These are phyloP conservation scores for Trypoxylus dichotomus DNA, from an alignment of 1,140 invertebrate species.

Conservation along the genomic window DNA sequence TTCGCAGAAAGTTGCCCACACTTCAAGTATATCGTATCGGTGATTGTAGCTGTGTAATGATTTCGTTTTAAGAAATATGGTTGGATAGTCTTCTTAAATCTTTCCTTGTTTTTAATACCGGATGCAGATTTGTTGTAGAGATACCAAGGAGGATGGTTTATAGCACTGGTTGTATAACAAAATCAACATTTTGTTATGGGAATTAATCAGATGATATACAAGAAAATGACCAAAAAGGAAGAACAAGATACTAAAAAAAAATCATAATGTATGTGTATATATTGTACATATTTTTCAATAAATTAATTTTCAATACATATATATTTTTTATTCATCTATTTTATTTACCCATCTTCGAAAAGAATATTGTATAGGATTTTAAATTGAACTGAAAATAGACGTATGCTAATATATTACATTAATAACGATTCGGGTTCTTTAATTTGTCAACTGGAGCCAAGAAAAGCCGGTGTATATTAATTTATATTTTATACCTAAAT, in stretches of 20 bases:
- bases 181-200: background rate
- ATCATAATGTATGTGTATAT: background rate
- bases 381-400: too few species aligned
- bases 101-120: constrained; percentile 4
- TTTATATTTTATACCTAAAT: too few species aligned
- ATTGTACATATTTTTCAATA: constrained; percentile 22
- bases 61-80: constrained; percentile 30
- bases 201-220: background rate
- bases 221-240: background rate
- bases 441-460: too few species aligned
- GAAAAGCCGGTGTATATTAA: too few species aligned
- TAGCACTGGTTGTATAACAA: background rate
- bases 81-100: constrained; percentile 18
- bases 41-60: background rate
- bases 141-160: constrained; percentile 1
- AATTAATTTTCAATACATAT: constrained; percentile 5
- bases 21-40: background rate
- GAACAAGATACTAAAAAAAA: background rate
- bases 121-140: constrained; percentile 23
- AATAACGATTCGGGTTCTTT: too few species aligned
- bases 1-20: background rate
- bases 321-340: too few species aligned
- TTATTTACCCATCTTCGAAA: too few species aligned
- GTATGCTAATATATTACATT: too few species aligned
- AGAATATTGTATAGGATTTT: too few species aligned